Percentiles rank a stretch among this genome's conserved stretches.
phyloP scores from a whole-genome alignment of 2,888 invertebrate genomes.

The Onchidella celtica region DNA sequence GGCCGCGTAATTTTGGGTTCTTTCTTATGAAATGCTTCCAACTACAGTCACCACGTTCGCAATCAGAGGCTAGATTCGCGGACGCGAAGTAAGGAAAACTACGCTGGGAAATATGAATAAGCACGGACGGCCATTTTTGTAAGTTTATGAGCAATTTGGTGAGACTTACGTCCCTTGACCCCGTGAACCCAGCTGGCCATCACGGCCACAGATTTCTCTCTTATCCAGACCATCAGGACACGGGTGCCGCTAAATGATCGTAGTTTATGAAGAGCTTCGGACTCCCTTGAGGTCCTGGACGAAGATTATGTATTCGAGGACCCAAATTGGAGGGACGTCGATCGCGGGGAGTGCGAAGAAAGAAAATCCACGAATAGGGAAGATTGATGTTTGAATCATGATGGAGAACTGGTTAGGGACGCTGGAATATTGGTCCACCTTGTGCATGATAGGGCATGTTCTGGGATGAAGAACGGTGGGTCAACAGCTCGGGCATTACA shows the following conservation, averaged over 20 bases:
- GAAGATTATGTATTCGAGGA: conserved; percentile 18
- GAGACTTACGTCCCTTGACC: conserved; percentile 11
- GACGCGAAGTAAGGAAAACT: background rate
- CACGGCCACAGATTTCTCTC: conserved; percentile 1
- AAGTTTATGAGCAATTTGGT: conserved; percentile 34
- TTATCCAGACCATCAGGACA: conserved; percentile 29
- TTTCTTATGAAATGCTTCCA: background rate
- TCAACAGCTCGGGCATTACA: too few relatives aligned
- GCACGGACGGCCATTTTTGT: conserved; percentile 22
- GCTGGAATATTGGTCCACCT: too few relatives aligned
- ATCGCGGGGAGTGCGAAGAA: background rate
- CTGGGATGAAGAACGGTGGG: too few relatives aligned
- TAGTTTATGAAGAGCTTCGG: conserved; percentile 1
- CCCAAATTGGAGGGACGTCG: background rate
- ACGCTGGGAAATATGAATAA: conserved; percentile 6
- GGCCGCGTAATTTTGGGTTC: background rate
- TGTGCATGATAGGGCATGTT: too few relatives aligned
- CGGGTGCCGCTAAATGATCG: background rate
- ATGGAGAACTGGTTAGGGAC: too few relatives aligned
- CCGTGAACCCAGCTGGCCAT: conserved; percentile 5
- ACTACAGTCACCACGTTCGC: conserved; percentile 25
- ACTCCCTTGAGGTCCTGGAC: background rate
- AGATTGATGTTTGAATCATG: background rate
- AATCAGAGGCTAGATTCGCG: conserved; percentile 2
- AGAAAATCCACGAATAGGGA: background rate